Base-by-base conservation (phyloP, 2,113 vertebrate genomes). In the Rhynchomys soricoides region DNA sequence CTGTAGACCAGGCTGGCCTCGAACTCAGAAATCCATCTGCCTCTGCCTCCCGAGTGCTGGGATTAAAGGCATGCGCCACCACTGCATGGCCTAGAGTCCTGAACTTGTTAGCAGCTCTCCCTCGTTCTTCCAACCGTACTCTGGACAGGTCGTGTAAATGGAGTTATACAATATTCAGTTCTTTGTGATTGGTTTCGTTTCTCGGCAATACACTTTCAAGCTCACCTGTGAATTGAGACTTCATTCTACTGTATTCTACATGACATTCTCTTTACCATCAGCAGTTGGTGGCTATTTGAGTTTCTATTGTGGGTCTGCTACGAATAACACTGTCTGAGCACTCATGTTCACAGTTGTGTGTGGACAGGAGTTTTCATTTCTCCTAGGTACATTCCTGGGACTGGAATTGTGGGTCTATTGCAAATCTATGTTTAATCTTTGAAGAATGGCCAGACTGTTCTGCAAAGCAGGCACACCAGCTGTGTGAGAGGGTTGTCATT, bases 311-410 rank as follows among this genome's bases (percentile, higher is more conserved):
- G 62, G 79, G 91, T 37, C 62, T 92, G 48, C 52, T 81, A 55
- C 48, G 64, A 71, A 79, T 43, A 74, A 83, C 81, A 57, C n/a
- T 81, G 62, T 15, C 37, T 79, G 81, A 90, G 87, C 34, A 59
- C 68, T 70, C 34, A 19, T 40, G 45, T 55, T 52, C 26, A 78
- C 26, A 11, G 45, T 40, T 78, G 79, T 64, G 15, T 94, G 43
- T 86, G 43, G 26, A 85, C 43, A 95, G 48, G 70, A 57, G 86
- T 86, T 93, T 94, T 81, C 24, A 40, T 85, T 89, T 83, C 43
- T 93, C 62, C 50, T 86, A n/a, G 68, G 40, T 87, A 37, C 24
- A 77, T n/a, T 85, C 13, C 37, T 55, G 64, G 77, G 66, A 82
- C 45, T 93, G n/a, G n/a, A 95, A 90, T n/a, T 74, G 40, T 79